Percentiles rank a stretch among this genome's conserved stretches.
Conservation (phyloP, 2,113 vertebrate species). For the Ploceus nigricollis region DNA sequence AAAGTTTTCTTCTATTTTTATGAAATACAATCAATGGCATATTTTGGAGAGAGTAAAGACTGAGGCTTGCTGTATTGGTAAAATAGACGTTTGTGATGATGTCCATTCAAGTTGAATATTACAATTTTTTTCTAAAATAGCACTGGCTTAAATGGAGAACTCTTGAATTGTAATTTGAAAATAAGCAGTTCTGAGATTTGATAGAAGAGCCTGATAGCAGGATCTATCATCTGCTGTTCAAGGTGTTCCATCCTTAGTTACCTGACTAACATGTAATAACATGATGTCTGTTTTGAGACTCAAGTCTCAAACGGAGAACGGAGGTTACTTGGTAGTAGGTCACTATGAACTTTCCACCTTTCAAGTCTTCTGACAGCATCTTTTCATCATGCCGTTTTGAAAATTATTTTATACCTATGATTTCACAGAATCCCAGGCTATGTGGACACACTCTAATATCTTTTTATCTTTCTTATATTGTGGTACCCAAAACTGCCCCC, state of each 20-base stretch:
- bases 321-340: not conserved
- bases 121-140: not conserved
- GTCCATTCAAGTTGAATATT: not conserved
- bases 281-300: not conserved
- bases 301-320: not conserved
- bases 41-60: not conserved
- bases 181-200: not conserved
- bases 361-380: not conserved
- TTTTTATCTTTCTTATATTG: not conserved
- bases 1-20: not conserved
- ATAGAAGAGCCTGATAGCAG: not conserved
- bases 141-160: not conserved
- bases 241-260: not conserved
- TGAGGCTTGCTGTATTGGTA: not conserved
- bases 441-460: not conserved
- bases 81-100: not conserved
- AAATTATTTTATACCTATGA: not conserved
- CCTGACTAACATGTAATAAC: not conserved
- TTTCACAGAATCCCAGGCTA: not conserved
- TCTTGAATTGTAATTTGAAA: not conserved
- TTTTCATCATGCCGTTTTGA: not conserved
- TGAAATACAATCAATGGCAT: not conserved
- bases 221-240: not conserved
- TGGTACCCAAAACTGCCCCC: rapidly evolving
- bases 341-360: not conserved